Percentiles rank a stretch among this genome's conserved stretches.
Evolutionary conservation across 2,113 vertebrate species (phyloP).

Genomic region (Carassius gibelio): DNA sequence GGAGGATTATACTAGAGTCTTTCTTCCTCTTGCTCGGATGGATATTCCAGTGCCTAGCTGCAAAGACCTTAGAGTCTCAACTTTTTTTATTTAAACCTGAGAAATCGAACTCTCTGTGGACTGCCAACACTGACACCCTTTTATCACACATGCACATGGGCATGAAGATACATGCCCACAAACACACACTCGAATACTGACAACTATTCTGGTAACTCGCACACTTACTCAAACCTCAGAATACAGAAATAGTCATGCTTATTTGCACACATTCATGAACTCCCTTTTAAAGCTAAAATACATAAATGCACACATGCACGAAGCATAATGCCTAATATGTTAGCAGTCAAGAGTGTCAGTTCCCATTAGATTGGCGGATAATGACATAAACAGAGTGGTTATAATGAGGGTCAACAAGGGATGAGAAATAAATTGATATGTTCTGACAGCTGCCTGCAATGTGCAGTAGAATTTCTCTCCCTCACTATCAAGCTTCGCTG

Average conservation of each 20-base stretch:
- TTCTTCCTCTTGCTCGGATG: neutral
- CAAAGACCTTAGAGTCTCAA: neutral
- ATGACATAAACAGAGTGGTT: conserved; percentile 62
- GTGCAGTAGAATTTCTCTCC: conserved; percentile 4
- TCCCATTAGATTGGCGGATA: conserved; percentile 66
- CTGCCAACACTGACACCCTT: conserved; percentile 9
- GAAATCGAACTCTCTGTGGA: conserved; percentile 9
- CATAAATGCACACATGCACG: conserved; percentile 58
- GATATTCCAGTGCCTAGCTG: neutral
- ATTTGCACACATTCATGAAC: conserved; percentile 49
- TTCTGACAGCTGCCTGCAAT: conserved; percentile 31
- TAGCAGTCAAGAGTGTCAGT: conserved; percentile 66
- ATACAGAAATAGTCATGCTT: neutral
- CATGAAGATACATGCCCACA: neutral
- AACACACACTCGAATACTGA: conserved; percentile 17
- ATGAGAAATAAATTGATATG: conserved; percentile 58
- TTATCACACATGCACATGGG: conserved; percentile 7
- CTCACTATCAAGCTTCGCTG: conserved; percentile 17
- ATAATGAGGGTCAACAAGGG: conserved; percentile 67
- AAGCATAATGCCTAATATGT: conserved; percentile 62
- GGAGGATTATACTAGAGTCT: neutral
- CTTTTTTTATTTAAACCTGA: conserved; percentile 8
- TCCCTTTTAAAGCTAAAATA: conserved; percentile 57
- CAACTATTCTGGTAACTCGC: neutral
- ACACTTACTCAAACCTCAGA: neutral